A percentile compares a stretch with the other conserved stretches of the same genome.
These are phyloP conservation scores for Gobionotothen gibberifrons DNA, from an alignment of 2,797 vertebrate genomes.

Conservation along the genomic window DNA sequence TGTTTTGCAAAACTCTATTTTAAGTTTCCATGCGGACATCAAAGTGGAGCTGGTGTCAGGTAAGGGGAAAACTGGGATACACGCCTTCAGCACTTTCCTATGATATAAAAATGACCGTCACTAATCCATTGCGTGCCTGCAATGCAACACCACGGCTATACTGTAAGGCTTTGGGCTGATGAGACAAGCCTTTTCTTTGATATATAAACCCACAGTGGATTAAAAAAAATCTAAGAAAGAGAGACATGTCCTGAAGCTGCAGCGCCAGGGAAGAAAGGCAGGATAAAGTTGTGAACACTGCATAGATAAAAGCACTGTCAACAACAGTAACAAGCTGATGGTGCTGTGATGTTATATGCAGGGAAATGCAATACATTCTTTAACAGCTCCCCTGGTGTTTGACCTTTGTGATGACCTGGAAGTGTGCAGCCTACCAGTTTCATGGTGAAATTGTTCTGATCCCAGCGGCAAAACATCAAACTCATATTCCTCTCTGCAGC, in stretches of 20 bases:
- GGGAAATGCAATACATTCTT: not conserved
- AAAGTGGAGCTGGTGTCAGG: slow-evolving; percentile 53
- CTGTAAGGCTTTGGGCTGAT: slow-evolving; percentile 36
- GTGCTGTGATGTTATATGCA: slow-evolving; percentile 1
- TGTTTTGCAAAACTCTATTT: slow-evolving; percentile 22
- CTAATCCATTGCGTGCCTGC: slow-evolving; percentile 39
- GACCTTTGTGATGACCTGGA: slow-evolving; percentile 37
- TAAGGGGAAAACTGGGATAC: slow-evolving; percentile 40
- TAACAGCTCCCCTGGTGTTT: slow-evolving; percentile 10
- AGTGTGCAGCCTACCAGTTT: slow-evolving; percentile 90
- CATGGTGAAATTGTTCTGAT: slow-evolving; percentile 92
- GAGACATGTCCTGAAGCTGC: slow-evolving; percentile 24
- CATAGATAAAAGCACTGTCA: slow-evolving; percentile 1
- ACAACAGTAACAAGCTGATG: not conserved
- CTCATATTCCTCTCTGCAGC: slow-evolving; percentile 83
- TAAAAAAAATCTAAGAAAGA: slow-evolving; percentile 3
- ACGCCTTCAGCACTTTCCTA: slow-evolving; percentile 45
- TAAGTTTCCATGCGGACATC: slow-evolving; percentile 45
- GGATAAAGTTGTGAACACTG: slow-evolving; percentile 2
- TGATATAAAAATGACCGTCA: slow-evolving; percentile 29
- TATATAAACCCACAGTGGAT: slow-evolving; percentile 21
- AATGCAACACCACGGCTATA: slow-evolving; percentile 33
- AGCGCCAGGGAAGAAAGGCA: slow-evolving; percentile 14
- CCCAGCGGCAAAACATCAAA: slow-evolving; percentile 92
- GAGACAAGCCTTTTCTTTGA: slow-evolving; percentile 49